A percentile compares a stretch with the other conserved stretches of the same genome.
Conservation (phyloP, 2,113 vertebrate genomes). For the Oophaga pumilio region DNA sequence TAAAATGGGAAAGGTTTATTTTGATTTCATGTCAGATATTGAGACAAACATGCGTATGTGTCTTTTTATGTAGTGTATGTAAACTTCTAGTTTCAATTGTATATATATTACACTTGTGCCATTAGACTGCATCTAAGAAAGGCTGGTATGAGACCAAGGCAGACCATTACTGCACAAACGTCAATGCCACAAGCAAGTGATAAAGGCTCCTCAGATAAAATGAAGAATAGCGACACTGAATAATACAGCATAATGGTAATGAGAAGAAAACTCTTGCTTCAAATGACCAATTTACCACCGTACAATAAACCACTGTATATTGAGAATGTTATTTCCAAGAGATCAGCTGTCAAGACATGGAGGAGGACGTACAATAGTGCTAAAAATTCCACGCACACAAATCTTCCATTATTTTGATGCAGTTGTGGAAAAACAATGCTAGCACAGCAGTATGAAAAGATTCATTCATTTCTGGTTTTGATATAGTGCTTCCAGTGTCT, state of each 20-base stretch:
- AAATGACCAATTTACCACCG: slow-evolving; percentile 19
- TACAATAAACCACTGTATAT: slow-evolving; percentile 34
- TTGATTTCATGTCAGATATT: too few relatives aligned
- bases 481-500: background rate
- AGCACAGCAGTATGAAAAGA: slow-evolving; percentile 18
- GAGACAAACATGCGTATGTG: too few relatives aligned
- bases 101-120: background rate
- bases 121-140: background rate
- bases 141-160: background rate
- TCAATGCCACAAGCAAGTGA: slow-evolving; percentile 1
- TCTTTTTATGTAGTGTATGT: too few relatives aligned
- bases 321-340: slow-evolving; percentile 4
- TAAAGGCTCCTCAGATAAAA: background rate
- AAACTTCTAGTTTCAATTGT: too few relatives aligned
- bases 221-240: background rate
- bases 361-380: background rate
- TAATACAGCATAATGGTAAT: slow-evolving; percentile 18
- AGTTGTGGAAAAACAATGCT: slow-evolving; percentile 15
- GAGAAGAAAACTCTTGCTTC: background rate
- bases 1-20: too few relatives aligned
- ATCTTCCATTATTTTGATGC: slow-evolving; percentile 7
- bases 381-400: slow-evolving; percentile 16
- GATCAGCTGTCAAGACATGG: slow-evolving; percentile 44
- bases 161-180: background rate
- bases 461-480: slow-evolving; percentile 19